Evolutionary conservation across 2,113 vertebrate genomes (phyloP).

Genomic region (Datnioides undecimradiatus): DNA sequence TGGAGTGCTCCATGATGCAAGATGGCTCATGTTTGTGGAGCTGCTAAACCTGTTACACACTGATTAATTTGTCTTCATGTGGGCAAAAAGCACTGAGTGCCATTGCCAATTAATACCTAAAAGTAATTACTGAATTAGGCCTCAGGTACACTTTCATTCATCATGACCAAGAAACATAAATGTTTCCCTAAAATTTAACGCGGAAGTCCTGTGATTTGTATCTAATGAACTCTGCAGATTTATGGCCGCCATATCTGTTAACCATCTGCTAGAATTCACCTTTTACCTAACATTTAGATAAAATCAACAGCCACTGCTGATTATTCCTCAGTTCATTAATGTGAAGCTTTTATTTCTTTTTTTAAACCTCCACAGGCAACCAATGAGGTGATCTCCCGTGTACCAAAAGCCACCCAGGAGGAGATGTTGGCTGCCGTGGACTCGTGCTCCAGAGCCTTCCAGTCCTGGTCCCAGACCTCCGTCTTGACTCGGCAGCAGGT

Average conservation of each 20-base stretch:
- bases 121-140: neutral
- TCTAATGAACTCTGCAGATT: neutral
- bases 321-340: neutral
- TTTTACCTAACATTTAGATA: neutral
- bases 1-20: too few species aligned
- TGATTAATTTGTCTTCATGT: neutral
- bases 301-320: neutral
- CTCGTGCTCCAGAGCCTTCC: slow-evolving; percentile 90
- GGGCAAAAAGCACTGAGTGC: neutral
- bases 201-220: neutral
- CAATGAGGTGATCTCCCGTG: slow-evolving; percentile 90
- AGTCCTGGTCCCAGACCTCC: slow-evolving; percentile 93
- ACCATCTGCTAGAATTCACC: neutral
- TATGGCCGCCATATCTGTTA: neutral
- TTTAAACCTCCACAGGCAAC: slow-evolving; percentile 88
- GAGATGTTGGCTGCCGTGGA: slow-evolving; percentile 93
- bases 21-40: neutral
- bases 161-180: neutral
- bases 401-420: slow-evolving; percentile 92
- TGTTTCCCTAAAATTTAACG: neutral
- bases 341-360: neutral
- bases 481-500: slow-evolving; percentile 93
- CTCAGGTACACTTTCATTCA: neutral
- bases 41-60: slow-evolving; percentile 4
- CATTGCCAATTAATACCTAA: neutral